Evolutionary conservation across 2,888 invertebrate genomes (phyloP).

Genomic region (Noctua fimbriata): DNA sequence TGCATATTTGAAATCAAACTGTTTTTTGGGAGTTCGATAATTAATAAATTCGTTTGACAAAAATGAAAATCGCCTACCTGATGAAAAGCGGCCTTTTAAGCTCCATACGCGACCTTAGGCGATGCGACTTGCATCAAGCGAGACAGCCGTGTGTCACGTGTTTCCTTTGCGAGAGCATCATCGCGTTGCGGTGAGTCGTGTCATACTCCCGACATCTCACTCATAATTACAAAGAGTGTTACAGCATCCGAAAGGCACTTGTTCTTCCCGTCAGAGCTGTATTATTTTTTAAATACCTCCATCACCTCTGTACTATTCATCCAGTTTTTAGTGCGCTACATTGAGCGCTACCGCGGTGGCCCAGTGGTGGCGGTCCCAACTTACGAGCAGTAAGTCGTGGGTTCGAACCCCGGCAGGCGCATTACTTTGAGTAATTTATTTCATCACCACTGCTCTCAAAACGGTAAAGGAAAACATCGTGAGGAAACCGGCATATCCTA

Average conservation of each 20-base stretch:
- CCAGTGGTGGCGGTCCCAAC: too few species aligned
- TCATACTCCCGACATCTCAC: neutral
- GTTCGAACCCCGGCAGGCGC: too few species aligned
- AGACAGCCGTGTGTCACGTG: neutral
- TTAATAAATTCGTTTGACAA: neutral
- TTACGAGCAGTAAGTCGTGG: too few species aligned
- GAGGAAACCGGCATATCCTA: too few species aligned
- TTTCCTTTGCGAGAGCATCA: neutral
- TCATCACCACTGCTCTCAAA: too few species aligned
- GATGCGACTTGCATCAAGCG: neutral
- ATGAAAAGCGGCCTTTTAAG: neutral
- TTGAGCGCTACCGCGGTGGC: neutral
- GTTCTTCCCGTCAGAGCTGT: too few species aligned
- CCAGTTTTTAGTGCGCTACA: neutral
- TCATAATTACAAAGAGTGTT: neutral
- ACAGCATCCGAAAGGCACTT: neutral
- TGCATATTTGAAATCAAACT: conserved; percentile 16
- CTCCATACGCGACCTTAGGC: neutral
- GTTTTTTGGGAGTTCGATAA: neutral
- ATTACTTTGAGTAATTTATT: too few species aligned
- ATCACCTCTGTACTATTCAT: neutral
- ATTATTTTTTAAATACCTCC: neutral
- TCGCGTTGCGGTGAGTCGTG: neutral
- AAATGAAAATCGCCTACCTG: neutral
- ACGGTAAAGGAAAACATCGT: too few species aligned